These are phyloP conservation scores for Fopius arisanus DNA, from an alignment of 1,140 invertebrate genomes.

Conservation along the genomic window DNA sequence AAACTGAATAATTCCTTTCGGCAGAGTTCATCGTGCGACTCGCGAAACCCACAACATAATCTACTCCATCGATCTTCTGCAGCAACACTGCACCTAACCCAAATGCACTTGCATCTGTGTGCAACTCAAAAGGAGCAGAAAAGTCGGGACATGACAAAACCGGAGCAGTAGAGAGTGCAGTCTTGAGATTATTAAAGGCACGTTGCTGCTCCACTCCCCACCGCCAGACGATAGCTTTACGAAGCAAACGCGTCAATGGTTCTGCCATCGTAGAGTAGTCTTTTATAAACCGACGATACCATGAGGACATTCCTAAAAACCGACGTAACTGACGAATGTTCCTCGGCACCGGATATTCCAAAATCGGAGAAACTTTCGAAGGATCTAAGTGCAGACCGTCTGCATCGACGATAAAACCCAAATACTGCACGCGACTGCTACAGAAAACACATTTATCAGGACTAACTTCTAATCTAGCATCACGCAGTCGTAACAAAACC, in stretches of 20 bases:
- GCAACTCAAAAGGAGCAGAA: slow-evolving; percentile 42
- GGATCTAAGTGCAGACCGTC: slow-evolving; percentile 27
- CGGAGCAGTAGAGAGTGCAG: slow-evolving; percentile 44
- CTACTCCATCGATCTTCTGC: slow-evolving; percentile 42
- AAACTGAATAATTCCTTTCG: slow-evolving; percentile 41
- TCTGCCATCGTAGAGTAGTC: slow-evolving; percentile 59
- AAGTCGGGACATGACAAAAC: slow-evolving; percentile 51
- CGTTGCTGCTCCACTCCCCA: slow-evolving; percentile 45
- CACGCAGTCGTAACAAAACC: slow-evolving; percentile 46
- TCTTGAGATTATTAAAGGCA: slow-evolving; percentile 50
- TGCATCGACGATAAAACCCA: slow-evolving; percentile 19
- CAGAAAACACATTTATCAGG: slow-evolving; percentile 52
- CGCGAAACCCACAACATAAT: slow-evolving; percentile 38
- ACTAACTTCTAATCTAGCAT: slow-evolving; percentile 50
- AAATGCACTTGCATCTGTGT: slow-evolving; percentile 50
- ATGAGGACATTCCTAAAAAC: slow-evolving; percentile 52
- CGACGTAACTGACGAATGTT: slow-evolving; percentile 41
- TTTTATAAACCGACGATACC: slow-evolving; percentile 57
- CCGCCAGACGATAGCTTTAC: slow-evolving; percentile 47
- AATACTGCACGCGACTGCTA: slow-evolving; percentile 40
- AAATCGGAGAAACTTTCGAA: slow-evolving; percentile 37
- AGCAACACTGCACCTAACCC: slow-evolving; percentile 48
- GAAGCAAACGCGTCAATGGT: too few relatives aligned
- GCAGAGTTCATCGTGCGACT: slow-evolving; percentile 49
- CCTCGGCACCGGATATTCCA: slow-evolving; percentile 41